phyloP scores from a whole-genome alignment of 2,888 invertebrate species.

The Neria commutata region DNA sequence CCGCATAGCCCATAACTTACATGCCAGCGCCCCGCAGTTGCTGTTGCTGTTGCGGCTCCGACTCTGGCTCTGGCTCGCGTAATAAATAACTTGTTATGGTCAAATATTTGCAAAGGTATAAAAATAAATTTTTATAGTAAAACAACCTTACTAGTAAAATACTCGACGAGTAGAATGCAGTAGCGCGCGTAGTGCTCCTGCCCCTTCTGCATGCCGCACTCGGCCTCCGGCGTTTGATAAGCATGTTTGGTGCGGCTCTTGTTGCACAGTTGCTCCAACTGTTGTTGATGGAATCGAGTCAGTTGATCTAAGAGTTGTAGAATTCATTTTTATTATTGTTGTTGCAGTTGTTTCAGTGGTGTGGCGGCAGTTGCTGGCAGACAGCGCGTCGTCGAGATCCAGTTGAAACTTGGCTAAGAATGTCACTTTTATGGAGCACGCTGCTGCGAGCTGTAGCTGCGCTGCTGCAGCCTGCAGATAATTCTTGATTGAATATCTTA shows the following conservation, averaged over 20 bases:
- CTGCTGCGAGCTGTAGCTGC: too few relatives aligned
- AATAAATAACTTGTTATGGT: conserved; percentile 57
- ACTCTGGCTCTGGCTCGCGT: conserved; percentile 22
- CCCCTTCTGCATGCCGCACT: background rate
- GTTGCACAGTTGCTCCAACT: background rate
- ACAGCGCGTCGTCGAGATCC: background rate
- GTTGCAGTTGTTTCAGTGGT: background rate
- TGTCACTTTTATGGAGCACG: background rate
- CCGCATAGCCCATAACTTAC: conserved; percentile 34
- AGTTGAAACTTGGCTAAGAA: background rate
- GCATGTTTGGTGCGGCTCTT: background rate
- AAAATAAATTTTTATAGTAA: conserved; percentile 30
- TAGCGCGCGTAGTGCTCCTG: background rate
- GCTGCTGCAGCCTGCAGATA: too few relatives aligned
- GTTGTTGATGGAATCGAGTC: background rate
- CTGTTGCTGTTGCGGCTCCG: conserved; percentile 13
- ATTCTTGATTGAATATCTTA: too few relatives aligned
- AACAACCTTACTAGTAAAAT: background rate
- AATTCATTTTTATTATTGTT: background rate
- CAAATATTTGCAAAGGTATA: conserved; percentile 41
- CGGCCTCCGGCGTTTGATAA: background rate
- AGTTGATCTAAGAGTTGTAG: background rate
- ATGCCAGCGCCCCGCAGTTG: conserved; percentile 35
- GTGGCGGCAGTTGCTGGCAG: background rate
- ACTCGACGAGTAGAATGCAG: too few relatives aligned